Evolutionary conservation across 1,140 invertebrate genomes (phyloP).

Genomic region (Ooceraea biroi): DNA sequence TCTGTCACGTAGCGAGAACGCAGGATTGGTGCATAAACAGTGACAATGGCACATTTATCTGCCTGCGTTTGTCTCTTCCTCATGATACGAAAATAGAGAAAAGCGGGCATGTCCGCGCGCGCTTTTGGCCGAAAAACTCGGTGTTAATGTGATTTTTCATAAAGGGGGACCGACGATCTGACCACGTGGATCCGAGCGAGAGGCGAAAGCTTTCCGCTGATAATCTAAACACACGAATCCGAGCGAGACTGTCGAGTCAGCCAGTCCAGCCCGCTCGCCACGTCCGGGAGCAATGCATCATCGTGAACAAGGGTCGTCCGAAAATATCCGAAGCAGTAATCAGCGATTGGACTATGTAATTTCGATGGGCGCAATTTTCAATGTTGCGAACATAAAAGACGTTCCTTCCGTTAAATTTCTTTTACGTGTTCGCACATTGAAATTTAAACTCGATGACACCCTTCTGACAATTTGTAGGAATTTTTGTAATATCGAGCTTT

Average conservation of each 20-base stretch:
- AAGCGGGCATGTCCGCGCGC: background rate
- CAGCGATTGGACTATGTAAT: conserved; percentile 6
- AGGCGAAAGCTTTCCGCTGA: conserved; percentile 1
- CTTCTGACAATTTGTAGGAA: background rate
- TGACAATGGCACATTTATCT: background rate
- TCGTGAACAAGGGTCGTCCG: conserved; percentile 48
- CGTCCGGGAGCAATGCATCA: conserved; percentile 41
- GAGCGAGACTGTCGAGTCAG: conserved; percentile 20
- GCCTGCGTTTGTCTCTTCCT: background rate
- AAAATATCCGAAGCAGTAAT: conserved; percentile 46
- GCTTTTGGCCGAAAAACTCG: background rate
- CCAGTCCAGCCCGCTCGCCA: conserved; percentile 12
- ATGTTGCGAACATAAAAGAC: background rate
- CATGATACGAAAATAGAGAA: conserved; percentile 11
- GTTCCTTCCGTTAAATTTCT: background rate
- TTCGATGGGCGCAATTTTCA: background rate
- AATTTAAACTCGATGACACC: background rate
- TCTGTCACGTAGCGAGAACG: background rate
- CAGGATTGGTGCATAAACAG: background rate
- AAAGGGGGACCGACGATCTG: conserved; percentile 3
- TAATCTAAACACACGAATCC: conserved; percentile 3
- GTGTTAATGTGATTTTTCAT: background rate
- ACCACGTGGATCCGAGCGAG: conserved; percentile 7
- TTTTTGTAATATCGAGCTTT: background rate
- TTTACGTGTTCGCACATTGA: background rate